Conservation (phyloP, 1,140 invertebrate species). For the Cotesia typhae region DNA sequence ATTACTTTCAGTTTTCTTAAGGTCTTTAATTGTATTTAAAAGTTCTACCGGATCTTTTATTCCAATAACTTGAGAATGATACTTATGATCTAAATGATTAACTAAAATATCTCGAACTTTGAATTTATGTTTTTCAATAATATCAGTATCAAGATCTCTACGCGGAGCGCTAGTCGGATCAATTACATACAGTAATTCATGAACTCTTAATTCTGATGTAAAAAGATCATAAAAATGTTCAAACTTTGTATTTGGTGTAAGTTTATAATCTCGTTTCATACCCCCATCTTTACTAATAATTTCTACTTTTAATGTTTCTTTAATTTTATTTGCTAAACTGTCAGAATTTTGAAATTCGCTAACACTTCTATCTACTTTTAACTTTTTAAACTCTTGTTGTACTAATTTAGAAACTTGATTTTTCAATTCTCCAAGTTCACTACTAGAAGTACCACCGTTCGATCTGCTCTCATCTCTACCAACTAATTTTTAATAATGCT, state of each 20-base stretch:
- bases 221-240: conserved; percentile 40
- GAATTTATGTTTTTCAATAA: no score
- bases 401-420: no score
- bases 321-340: conserved; percentile 30
- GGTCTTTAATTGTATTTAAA: conserved; percentile 33
- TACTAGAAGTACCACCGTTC: neutral
- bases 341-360: conserved; percentile 8
- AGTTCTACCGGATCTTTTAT: conserved; percentile 35
- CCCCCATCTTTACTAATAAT: conserved; percentile 31
- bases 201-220: conserved; percentile 30
- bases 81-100: no score
- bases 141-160: conserved; percentile 17
- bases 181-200: conserved; percentile 37
- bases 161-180: neutral
- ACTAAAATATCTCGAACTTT: no score
- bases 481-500: conserved; percentile 1
- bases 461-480: conserved; percentile 17
- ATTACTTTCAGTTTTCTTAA: no score
- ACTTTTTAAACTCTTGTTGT: no score
- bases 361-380: neutral
- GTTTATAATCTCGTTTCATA: conserved; percentile 35
- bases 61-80: no score
- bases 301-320: conserved; percentile 38
- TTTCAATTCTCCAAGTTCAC: no score
- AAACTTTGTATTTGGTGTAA: conserved; percentile 31